phyloP scores from a whole-genome alignment of 1,140 invertebrate genomes.

The Proales similis region DNA sequence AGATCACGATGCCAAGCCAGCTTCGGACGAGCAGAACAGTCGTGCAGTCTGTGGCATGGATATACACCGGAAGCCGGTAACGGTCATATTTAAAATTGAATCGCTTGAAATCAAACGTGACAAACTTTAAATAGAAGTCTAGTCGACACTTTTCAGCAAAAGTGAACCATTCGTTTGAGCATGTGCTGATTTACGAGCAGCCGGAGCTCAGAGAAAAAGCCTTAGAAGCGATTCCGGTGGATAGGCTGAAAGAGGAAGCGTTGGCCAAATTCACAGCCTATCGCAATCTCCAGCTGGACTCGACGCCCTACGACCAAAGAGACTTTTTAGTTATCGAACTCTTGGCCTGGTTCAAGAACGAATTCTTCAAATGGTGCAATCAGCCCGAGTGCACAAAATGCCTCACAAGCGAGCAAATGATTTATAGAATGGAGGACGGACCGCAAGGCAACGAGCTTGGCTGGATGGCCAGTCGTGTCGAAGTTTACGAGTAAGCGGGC shows the following conservation, averaged over 20 bases:
- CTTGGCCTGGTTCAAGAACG: constrained; percentile 77
- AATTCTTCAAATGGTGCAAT: constrained; percentile 86
- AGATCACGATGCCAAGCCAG: no score
- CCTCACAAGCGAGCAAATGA: constrained; percentile 57
- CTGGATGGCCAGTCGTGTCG: constrained; percentile 52
- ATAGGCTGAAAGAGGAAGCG: constrained; percentile 43
- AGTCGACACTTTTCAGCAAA: no score
- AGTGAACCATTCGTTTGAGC: constrained; percentile 41
- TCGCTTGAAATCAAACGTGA: no score
- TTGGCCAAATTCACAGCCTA: constrained; percentile 33
- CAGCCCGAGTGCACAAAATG: constrained; percentile 66
- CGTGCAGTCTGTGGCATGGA: no score
- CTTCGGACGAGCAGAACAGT: no score
- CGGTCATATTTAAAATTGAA: no score
- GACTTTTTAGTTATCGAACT: constrained; percentile 73
- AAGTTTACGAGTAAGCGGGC: constrained; percentile 56
- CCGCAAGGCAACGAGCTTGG: constrained; percentile 51
- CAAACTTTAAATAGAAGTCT: no score
- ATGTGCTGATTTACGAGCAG: constrained; percentile 51
- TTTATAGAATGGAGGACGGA: constrained; percentile 47
- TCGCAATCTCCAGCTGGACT: constrained; percentile 11
- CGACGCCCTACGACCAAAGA: constrained; percentile 51
- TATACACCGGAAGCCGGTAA: no score
- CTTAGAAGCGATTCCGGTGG: constrained; percentile 45
- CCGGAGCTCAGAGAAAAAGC: constrained; percentile 47